Conservation (phyloP, 2,113 vertebrate genomes). For the Falcunculus frontatus region DNA sequence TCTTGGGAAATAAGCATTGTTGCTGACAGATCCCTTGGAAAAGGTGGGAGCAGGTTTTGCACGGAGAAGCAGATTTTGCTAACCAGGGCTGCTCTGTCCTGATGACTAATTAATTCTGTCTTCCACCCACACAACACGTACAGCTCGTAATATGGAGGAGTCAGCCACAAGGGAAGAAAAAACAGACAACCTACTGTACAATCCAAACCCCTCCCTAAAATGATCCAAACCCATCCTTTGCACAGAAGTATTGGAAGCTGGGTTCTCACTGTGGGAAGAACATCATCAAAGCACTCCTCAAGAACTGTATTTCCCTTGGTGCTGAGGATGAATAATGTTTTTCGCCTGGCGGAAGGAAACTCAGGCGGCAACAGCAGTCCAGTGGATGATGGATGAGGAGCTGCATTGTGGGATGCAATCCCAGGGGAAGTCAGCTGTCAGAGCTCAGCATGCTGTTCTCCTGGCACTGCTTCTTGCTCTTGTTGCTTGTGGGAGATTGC, state of each 20-base stretch:
- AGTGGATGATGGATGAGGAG: background rate
- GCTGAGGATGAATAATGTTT: background rate
- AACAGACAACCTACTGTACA: background rate
- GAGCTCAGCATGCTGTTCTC: background rate
- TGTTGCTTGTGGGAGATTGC: background rate
- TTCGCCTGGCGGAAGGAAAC: background rate
- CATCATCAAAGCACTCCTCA: background rate
- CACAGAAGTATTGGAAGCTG: background rate
- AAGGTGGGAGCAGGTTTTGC: conserved; percentile 39
- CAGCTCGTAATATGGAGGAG: background rate
- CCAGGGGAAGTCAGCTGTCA: background rate
- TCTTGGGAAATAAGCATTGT: background rate
- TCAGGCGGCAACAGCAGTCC: fast-evolving
- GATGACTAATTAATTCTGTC: conserved; percentile 54
- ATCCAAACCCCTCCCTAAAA: background rate
- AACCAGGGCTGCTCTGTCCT: background rate
- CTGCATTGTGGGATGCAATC: fast-evolving
- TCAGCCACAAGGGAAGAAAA: background rate
- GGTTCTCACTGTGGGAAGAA: background rate
- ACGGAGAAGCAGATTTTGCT: conserved; percentile 31
- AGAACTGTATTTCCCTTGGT: background rate
- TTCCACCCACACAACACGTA: conserved; percentile 49
- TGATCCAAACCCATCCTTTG: background rate
- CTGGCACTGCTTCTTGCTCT: background rate
- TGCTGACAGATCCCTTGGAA: conserved; percentile 6